Evolutionary conservation across 2,113 vertebrate species (phyloP).

Genomic region (Murina feae): DNA sequence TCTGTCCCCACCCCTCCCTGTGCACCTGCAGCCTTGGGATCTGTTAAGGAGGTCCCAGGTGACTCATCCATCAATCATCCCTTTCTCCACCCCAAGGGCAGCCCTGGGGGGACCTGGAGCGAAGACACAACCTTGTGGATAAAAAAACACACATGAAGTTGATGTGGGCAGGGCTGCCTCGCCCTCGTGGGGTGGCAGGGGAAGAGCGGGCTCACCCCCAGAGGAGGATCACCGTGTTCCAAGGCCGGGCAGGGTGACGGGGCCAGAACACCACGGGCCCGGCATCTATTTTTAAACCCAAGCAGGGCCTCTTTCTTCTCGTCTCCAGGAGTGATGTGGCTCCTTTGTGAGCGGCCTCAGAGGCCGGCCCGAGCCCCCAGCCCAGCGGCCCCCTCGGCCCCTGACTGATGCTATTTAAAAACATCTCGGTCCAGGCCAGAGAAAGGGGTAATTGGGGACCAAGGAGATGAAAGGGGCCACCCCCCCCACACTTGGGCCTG

Average conservation of each 20-base stretch:
- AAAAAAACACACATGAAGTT: too few species aligned
- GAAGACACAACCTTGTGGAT: background rate
- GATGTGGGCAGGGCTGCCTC: too few species aligned
- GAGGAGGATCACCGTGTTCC: fast-evolving
- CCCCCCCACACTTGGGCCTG: slow-evolving; percentile 47
- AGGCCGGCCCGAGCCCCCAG: background rate
- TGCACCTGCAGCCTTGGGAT: background rate
- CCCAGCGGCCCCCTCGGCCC: slow-evolving; percentile 19
- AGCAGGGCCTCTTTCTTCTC: background rate
- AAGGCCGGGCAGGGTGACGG: background rate
- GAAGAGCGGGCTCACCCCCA: fast-evolving
- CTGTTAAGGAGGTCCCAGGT: background rate
- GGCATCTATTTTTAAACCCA: slow-evolving; percentile 40
- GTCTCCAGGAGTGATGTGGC: background rate
- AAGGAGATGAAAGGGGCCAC: slow-evolving; percentile 77
- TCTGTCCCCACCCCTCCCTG: background rate
- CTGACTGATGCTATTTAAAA: slow-evolving; percentile 78
- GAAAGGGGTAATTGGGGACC: slow-evolving; percentile 75
- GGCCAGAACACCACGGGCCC: background rate
- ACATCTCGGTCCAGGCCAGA: slow-evolving; percentile 68
- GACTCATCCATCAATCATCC: background rate
- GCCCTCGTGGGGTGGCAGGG: too few species aligned
- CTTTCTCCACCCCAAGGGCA: too few species aligned
- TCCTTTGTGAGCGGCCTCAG: background rate
- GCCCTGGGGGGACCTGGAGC: background rate